Base-by-base conservation (phyloP, 2,113 vertebrate genomes). In the Nothoprocta pentlandii region DNA sequence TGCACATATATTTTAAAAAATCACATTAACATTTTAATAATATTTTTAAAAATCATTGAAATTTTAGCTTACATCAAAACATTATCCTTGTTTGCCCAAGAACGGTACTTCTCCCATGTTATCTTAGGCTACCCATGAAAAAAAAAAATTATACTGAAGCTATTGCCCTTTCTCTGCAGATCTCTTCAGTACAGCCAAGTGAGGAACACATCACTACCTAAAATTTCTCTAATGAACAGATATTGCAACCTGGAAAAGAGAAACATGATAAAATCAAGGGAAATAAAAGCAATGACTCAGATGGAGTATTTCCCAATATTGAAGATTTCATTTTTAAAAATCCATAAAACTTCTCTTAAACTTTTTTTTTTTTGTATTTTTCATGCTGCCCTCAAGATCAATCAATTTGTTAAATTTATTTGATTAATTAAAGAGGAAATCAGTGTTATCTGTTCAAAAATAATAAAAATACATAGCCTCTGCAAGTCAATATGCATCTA, bases 351-450 rank as follows among this genome's bases (percentile, higher is more conserved):
- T 44, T 53, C 7, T 87, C 69, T 68, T 82, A 73, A 62, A 73
- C 44, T 39, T 39, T 39, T 39, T 39, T 39, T 39, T 39, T 39
- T 71, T 68, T 9, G 10, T 44, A 11, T 90, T 89, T 90, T 73
- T n/a, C 47, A 59, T 16, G 22, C 44, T 91, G 32, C 41, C 13
- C 78, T 85, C 58, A 85, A 54, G 39, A 94, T 70, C 53, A 90
- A 70, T 75, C 28, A 34, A 63, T 75, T 82, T 63, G n/a, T 67
- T 84, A 34, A 47, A 22, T 19, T 39, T 68, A 3, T 23, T 58
- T 85, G 23, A 90, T 63, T 44, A 95, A 95, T 69, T 79, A 66
- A 75, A 68, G 67, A 80, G 44, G 3, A 87, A 78, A 87, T 46
- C 78, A n/a, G 30, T 78, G 25, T 32, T 75, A 36, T 42, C 4